Evolutionary conservation across 2,113 vertebrate genomes (phyloP), one percentile per base, ranked within the genome.

Genomic region (Vulpes lagopus): DNA sequence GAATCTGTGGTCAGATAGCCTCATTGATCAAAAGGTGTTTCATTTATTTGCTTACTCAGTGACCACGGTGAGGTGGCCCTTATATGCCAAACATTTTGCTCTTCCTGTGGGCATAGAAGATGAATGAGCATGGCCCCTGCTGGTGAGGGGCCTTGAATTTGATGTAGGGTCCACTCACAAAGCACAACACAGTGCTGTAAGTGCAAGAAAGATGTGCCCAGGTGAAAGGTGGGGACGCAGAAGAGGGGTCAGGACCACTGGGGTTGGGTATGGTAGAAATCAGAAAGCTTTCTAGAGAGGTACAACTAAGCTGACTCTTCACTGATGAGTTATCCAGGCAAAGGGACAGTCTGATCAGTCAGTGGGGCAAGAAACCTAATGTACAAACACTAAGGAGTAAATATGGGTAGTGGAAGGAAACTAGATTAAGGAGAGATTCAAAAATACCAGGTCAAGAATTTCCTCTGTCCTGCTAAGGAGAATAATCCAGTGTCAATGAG

Each of bases 31-130:
- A 89, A 95, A 79, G 20, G 49, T 95, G 25, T 83, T 73, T 95
- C 65, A n/a, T 64, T 76, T 59, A 65, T 89, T 93, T 95, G 35
- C 27, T 97, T 78, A 25, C 43, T 95, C 20, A 53, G 6, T 89
- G 74, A 60, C 15, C 8, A 8, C 11, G 2, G n/a, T 32, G 11
- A 59, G n/a, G 51, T 84, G 30, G 25, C 16, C 8, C 11, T 86
- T 84, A 78, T 20, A 49, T 93, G 35, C 69, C 16, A 22, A 74
- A 88, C 12, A 25, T 16, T 78, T 95, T 78, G 62, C 74, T 94
- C 1, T 92, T 92, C 38, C 14, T 64, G 2, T 76, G 2, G 49
- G n/a, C 27, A 14, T 15, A n/a, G 74, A 89, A 67, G 57, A n/a
- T 57, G 23, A 85, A 25, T 25, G 38, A 80, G 74, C 5, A 12